phyloP scores from a whole-genome alignment of 2,113 vertebrate species.

The Leptosomus discolor region DNA sequence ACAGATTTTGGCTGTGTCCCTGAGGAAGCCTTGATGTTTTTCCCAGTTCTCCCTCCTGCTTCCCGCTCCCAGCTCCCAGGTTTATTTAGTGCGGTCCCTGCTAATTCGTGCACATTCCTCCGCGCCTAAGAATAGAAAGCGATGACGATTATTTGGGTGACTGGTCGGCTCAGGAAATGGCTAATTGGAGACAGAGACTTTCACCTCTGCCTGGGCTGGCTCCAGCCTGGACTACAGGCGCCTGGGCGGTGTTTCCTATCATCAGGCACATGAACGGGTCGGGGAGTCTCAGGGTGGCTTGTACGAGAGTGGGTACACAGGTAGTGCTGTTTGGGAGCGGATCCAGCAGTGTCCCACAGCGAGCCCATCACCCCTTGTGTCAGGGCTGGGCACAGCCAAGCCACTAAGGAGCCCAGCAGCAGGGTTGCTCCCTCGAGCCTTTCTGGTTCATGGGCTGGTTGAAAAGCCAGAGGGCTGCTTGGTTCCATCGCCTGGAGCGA shows the following conservation, averaged over 20 bases:
- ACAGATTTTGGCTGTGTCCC: fast-evolving
- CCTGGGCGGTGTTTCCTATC: neutral
- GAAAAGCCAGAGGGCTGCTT: neutral
- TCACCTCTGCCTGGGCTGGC: slow-evolving; percentile 14
- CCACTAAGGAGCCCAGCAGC: neutral
- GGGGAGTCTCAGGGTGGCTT: neutral
- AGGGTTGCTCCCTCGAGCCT: neutral
- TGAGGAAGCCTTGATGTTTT: neutral
- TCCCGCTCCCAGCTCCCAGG: neutral
- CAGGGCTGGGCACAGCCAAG: neutral
- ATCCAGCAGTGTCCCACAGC: neutral
- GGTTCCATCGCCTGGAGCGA: neutral
- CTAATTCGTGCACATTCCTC: neutral
- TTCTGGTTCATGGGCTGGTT: neutral
- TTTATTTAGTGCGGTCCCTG: neutral
- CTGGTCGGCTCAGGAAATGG: slow-evolving; percentile 12
- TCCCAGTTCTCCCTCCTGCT: neutral
- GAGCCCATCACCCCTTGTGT: fast-evolving
- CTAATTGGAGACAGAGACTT: slow-evolving; percentile 46
- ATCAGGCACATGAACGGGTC: neutral
- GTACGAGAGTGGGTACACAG: fast-evolving
- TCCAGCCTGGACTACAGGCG: neutral
- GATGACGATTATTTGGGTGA: slow-evolving; percentile 23
- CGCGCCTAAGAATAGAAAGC: neutral
- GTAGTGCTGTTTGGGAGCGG: neutral